Evolutionary conservation across 2,888 invertebrate species (phyloP).

Genomic region (Ophonus ardosiacus): DNA sequence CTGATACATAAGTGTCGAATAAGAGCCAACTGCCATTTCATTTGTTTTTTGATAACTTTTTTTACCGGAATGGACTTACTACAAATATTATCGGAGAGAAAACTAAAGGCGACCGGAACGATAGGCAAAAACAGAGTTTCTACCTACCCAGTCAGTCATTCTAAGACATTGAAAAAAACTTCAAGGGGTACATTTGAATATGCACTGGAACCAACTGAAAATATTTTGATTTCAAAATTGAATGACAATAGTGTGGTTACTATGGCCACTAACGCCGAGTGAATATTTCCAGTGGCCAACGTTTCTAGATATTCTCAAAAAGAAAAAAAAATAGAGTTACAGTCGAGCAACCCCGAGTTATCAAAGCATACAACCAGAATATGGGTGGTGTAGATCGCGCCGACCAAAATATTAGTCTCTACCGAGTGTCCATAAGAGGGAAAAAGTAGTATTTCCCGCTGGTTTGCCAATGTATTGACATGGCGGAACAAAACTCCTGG

Average conservation of each 20-base stretch:
- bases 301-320: not conserved
- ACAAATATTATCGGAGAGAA: constrained; percentile 21
- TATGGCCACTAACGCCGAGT: no score
- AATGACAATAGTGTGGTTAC: no score
- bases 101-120: constrained; percentile 16
- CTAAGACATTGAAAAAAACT: constrained; percentile 27
- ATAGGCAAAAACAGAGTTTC: constrained; percentile 24
- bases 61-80: constrained; percentile 9
- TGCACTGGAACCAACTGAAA: no score
- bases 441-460: constrained; percentile 67
- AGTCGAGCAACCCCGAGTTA: no score
- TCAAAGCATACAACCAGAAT: no score
- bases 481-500: constrained; percentile 68
- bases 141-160: not conserved
- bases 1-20: no score
- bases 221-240: no score
- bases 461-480: constrained; percentile 66
- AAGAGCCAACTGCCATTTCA: no score
- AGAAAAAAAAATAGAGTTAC: not conserved
- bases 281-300: no score
- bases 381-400: no score
- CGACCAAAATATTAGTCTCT: no score
- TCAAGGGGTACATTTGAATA: not conserved
- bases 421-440: no score
- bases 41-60: not conserved